Evolutionary conservation across 2,888 invertebrate genomes (phyloP).

Genomic region (Drosophila barbarae): DNA sequence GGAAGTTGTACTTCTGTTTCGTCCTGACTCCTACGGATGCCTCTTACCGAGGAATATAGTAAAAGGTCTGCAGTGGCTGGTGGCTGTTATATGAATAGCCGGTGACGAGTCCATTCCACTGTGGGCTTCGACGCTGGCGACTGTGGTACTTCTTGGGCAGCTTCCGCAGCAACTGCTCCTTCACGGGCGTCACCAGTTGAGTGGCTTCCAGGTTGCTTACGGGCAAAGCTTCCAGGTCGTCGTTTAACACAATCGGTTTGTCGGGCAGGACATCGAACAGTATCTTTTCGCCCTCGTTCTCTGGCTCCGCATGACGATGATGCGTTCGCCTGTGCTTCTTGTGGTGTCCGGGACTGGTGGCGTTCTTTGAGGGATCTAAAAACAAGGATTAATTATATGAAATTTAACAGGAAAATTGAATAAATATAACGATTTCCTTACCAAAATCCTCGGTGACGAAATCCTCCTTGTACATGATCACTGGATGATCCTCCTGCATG

Average conservation of each 20-base stretch:
- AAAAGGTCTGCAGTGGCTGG: neutral
- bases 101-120: neutral
- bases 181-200: constrained; percentile 53
- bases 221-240: constrained; percentile 38
- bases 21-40: neutral
- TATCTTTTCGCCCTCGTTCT: constrained; percentile 62
- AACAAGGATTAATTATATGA: neutral
- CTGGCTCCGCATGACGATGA: constrained; percentile 51
- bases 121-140: constrained; percentile 59
- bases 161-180: constrained; percentile 58
- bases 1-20: too few relatives aligned
- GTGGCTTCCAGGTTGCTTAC: constrained; percentile 50
- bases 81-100: constrained; percentile 1
- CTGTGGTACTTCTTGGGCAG: constrained; percentile 72
- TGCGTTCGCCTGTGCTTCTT: constrained; percentile 57
- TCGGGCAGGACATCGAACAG: constrained; percentile 74
- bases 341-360: constrained; percentile 31
- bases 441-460: constrained; percentile 77
- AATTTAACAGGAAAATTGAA: neutral
- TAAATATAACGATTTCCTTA: constrained; percentile 32
- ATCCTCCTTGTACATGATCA: constrained; percentile 78
- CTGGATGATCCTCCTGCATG: constrained; percentile 72
- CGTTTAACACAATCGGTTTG: constrained; percentile 58
- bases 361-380: constrained; percentile 64
- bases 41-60: constrained; percentile 9